Base-by-base conservation (phyloP, 2,888 invertebrate genomes). In the Drosophila heteroneura region DNA sequence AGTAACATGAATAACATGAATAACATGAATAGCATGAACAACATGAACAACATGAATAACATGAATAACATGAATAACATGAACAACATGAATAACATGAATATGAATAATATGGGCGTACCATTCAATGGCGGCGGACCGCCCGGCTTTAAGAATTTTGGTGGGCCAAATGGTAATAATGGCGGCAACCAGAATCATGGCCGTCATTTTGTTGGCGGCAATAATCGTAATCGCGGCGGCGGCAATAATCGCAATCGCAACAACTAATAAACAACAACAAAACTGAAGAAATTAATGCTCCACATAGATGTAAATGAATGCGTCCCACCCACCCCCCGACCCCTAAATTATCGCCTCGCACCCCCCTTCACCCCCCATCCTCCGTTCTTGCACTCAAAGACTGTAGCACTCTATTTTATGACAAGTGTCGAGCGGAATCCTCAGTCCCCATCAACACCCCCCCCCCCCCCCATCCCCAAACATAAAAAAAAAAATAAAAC, bases 181-280 rank as follows among this genome's bases (percentile, higher is more conserved):
- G 76, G 60, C 47, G 54, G 62, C n/a, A 82, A 81, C 35, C 59
- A 58, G 22, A 74, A 61, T 10, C 67, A 56, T n/a, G 72, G 80
- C 4, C 81, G 83, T 0, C 75, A 81, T 62, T 83, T 69, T 74
- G 60, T 35, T 41, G 68, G 63, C 32, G 67, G 70, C 37, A 69
- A 79, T n/a, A 76, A 80, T 65, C 77, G 81, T 1, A 85, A 87
- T 65, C 83, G 83, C 26, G 47, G 47, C 14, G 22, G 47, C 26
- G 26, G 80, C 37, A 67, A 69, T 14, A 66, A 76, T 73, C 83
- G 84, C 30, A 83, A 89, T 52, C 88, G 90, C 49, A 89, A 85
- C 47, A 47, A 26, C 47, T 47, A 47, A 47, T 22, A 2, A 47
- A 14, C 22, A 47, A 16, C 22, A 19, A 19, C 2, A 14, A 39